phyloP scores from a whole-genome alignment of 35 echinoderm and acorn worm species.

The Acanthaster planci region DNA sequence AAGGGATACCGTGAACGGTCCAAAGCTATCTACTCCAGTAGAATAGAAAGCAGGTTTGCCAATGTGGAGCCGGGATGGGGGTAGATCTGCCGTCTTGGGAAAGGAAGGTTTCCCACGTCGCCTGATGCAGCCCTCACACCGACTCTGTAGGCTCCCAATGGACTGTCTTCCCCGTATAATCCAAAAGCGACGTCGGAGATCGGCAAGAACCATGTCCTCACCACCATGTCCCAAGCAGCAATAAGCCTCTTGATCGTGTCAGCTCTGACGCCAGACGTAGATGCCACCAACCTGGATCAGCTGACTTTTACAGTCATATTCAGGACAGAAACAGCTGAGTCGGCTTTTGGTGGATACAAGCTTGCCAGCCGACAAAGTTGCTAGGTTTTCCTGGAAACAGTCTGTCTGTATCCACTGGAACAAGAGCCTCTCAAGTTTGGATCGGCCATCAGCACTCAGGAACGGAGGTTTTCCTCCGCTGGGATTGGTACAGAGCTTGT shows the following conservation, averaged over 20 bases:
- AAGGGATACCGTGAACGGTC: constrained; percentile 50
- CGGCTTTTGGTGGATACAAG: neutral
- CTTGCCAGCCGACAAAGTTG: neutral
- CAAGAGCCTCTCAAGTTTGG: neutral
- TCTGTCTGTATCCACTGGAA: neutral
- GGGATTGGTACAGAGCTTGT: neutral
- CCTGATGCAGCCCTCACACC: constrained; percentile 27
- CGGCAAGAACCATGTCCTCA: constrained; percentile 14
- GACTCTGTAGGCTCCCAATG: neutral
- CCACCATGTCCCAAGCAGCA: neutral
- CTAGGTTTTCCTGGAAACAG: too few relatives aligned
- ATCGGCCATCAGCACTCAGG: neutral
- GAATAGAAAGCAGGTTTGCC: constrained; percentile 52
- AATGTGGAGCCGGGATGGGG: constrained; percentile 21
- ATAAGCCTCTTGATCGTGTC: neutral
- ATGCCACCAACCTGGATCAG: neutral
- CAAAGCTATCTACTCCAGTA: constrained; percentile 57
- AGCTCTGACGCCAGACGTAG: neutral
- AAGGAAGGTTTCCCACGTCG: constrained; percentile 21
- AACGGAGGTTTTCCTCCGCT: neutral
- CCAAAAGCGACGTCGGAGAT: constrained; percentile 40
- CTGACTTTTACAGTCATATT: neutral
- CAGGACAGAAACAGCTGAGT: neutral
- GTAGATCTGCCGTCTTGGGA: constrained; percentile 58
- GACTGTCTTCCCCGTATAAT: constrained; percentile 35